Percentiles rank a stretch among this genome's conserved stretches.
phyloP scores from a whole-genome alignment of 2,797 vertebrate species.

The Malurus splendens region DNA sequence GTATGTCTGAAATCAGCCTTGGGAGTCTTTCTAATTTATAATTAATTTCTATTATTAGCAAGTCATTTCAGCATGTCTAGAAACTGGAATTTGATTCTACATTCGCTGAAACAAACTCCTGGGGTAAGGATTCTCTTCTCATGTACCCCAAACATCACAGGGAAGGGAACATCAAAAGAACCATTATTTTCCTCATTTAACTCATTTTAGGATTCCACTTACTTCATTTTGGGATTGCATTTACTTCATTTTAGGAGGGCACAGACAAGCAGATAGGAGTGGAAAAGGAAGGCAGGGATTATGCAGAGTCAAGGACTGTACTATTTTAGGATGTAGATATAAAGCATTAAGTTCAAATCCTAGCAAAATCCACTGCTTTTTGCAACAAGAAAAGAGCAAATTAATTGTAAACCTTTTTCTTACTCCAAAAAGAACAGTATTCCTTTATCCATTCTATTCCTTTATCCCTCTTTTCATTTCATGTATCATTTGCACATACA shows the following conservation, averaged over 20 bases:
- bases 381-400: background rate
- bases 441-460: background rate
- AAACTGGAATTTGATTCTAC: conserved; percentile 15
- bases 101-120: background rate
- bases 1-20: background rate
- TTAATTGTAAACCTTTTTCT: background rate
- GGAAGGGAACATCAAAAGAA: background rate
- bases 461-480: background rate
- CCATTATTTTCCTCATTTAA: background rate
- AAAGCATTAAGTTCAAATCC: background rate
- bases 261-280: background rate
- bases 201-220: background rate
- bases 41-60: conserved; percentile 55
- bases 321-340: background rate
- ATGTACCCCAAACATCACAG: background rate
- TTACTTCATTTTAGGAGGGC: background rate
- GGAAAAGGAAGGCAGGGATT: background rate
- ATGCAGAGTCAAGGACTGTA: background rate
- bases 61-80: conserved; percentile 1
- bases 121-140: background rate
- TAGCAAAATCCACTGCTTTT: background rate
- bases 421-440: background rate
- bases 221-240: background rate
- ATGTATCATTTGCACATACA: background rate
- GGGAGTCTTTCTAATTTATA: conserved; percentile 34